These are phyloP conservation scores for Falcunculus frontatus DNA, from an alignment of 2,113 vertebrate species.

Conservation along the genomic window DNA sequence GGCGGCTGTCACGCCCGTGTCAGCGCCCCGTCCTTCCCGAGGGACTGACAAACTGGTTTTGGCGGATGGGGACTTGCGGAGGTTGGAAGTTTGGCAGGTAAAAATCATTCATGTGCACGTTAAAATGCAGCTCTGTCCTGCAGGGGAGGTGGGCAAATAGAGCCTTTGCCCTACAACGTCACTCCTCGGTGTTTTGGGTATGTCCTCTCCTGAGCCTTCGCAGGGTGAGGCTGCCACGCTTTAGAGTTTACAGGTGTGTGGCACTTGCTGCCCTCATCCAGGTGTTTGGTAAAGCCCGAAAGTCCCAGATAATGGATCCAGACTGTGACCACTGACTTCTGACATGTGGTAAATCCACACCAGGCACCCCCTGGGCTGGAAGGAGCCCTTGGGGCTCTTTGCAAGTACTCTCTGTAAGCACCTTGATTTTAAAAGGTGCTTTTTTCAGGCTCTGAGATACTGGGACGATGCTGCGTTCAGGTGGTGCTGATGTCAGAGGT, in stretches of 20 bases:
- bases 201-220: not conserved
- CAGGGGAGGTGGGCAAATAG: not conserved
- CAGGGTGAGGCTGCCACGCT: not conserved
- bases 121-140: not conserved
- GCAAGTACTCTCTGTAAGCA: not conserved
- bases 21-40: not conserved
- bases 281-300: too few relatives aligned
- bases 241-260: not conserved
- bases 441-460: not conserved
- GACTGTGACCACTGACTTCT: accelerated
- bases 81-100: not conserved
- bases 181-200: accelerated
- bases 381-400: not conserved
- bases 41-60: not conserved
- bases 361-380: not conserved
- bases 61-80: not conserved
- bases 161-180: not conserved
- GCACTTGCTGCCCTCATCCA: not conserved
- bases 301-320: not conserved
- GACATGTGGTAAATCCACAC: accelerated
- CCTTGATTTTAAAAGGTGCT: not conserved
- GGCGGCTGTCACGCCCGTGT: not conserved
- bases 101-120: accelerated
- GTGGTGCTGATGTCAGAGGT: not conserved
- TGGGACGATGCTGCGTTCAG: not conserved